Evolutionary conservation across 2,888 invertebrate species (phyloP).

Genomic region (Eristalis intricaria): DNA sequence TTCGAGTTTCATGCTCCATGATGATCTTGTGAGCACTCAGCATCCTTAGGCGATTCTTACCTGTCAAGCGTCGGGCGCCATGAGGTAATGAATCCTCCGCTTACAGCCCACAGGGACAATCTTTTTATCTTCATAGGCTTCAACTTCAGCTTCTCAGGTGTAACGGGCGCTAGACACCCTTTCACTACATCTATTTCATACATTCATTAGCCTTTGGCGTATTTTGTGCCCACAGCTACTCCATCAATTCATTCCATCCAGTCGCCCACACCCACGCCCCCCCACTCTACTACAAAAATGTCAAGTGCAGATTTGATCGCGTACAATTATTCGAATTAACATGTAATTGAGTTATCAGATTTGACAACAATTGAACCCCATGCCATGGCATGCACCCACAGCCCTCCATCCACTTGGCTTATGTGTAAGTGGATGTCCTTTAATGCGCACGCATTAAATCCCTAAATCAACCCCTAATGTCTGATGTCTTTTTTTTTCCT

Average conservation of each 20-base stretch:
- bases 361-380: constrained; percentile 39
- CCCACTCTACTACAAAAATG: not conserved
- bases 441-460: constrained; percentile 56
- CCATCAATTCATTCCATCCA: not conserved
- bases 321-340: constrained; percentile 22
- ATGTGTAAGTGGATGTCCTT: constrained; percentile 9
- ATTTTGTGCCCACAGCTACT: too few relatives aligned
- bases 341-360: constrained; percentile 50
- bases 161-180: too few relatives aligned
- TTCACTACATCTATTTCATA: too few relatives aligned
- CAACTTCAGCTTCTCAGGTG: too few relatives aligned
- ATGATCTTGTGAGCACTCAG: too few relatives aligned
- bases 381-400: not conserved
- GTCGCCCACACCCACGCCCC: not conserved
- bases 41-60: too few relatives aligned
- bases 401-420: not conserved
- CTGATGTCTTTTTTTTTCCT: constrained; percentile 38
- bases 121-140: not conserved
- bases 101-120: not conserved
- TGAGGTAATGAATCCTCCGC: too few relatives aligned
- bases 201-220: too few relatives aligned
- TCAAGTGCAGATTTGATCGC: constrained; percentile 17
- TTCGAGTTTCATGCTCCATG: too few relatives aligned
- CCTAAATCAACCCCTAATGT: constrained; percentile 57
- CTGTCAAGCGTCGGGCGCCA: too few relatives aligned